These are phyloP conservation scores for Drosophila erecta DNA, from an alignment of 1,140 invertebrate genomes.

Conservation along the genomic window DNA sequence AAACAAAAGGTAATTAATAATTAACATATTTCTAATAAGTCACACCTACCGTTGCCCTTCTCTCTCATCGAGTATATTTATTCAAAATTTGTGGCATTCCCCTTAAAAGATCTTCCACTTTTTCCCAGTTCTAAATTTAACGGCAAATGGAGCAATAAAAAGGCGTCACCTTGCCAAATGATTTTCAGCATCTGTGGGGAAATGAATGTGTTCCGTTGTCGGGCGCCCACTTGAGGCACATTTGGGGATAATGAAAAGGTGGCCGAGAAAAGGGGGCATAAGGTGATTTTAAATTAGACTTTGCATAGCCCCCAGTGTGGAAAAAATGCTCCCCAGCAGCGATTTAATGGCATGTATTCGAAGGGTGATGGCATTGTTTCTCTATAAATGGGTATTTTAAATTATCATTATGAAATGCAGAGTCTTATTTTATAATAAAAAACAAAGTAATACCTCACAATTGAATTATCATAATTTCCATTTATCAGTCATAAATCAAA, in stretches of 20 bases:
- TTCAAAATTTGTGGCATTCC: constrained; percentile 53
- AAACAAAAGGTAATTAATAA: constrained; percentile 66
- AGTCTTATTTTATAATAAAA: not conserved
- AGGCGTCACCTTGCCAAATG: constrained; percentile 79
- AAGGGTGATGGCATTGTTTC: not conserved
- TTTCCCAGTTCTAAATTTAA: constrained; percentile 65
- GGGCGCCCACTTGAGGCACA: constrained; percentile 56
- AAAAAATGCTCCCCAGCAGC: constrained; percentile 70
- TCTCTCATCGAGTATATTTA: constrained; percentile 54
- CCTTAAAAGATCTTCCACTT: constrained; percentile 9
- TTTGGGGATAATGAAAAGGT: constrained; percentile 3
- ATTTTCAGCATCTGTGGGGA: constrained; percentile 32
- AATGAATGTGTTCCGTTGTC: constrained; percentile 38
- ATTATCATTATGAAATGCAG: not conserved
- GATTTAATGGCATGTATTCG: constrained; percentile 53
- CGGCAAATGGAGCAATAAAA: constrained; percentile 65
- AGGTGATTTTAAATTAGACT: constrained; percentile 57
- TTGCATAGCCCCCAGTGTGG: constrained; percentile 19
- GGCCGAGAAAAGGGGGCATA: constrained; percentile 3
- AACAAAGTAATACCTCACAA: constrained; percentile 40
- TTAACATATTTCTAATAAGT: constrained; percentile 79
- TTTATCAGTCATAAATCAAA: constrained; percentile 51
- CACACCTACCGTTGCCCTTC: constrained; percentile 29
- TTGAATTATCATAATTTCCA: constrained; percentile 31
- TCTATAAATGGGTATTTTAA: not conserved